A percentile compares a stretch with the other conserved stretches of the same genome.
These are phyloP conservation scores for Agrochola lota DNA, from an alignment of 2,888 invertebrate genomes.

Conservation along the genomic window DNA sequence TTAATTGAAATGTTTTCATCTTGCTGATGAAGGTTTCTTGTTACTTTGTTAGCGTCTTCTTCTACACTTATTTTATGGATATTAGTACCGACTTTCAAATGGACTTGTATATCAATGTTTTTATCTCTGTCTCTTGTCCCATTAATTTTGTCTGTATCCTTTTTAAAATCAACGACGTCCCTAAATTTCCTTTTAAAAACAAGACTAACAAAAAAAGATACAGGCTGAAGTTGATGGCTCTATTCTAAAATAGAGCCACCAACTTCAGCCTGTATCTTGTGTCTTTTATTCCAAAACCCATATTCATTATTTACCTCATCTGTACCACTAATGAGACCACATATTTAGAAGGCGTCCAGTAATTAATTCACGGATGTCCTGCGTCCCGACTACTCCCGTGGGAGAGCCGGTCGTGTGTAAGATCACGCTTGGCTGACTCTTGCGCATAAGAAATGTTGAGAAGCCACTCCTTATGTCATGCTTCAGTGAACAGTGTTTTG, in stretches of 20 bases:
- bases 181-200: background rate
- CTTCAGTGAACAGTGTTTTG: constrained; percentile 45
- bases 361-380: constrained; percentile 64
- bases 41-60: background rate
- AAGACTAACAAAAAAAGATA: too few relatives aligned
- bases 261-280: background rate
- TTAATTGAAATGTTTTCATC: constrained; percentile 37
- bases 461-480: constrained; percentile 58
- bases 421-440: constrained; percentile 69
- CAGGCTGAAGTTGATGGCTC: too few relatives aligned
- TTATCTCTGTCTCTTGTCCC: background rate
- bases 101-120: background rate
- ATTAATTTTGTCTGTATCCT: background rate
- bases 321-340: constrained; percentile 32
- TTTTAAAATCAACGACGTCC: background rate
- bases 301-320: constrained; percentile 9
- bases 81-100: background rate
- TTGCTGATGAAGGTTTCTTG: background rate
- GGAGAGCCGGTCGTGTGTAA: constrained; percentile 75
- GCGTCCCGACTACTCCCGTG: constrained; percentile 69
- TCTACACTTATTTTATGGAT: background rate
- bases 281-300: background rate
- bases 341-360: constrained; percentile 14
- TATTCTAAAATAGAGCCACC: too few relatives aligned
- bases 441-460: constrained; percentile 56